phyloP scores from a whole-genome alignment of 2,113 vertebrate species.

The Columbina picui region DNA sequence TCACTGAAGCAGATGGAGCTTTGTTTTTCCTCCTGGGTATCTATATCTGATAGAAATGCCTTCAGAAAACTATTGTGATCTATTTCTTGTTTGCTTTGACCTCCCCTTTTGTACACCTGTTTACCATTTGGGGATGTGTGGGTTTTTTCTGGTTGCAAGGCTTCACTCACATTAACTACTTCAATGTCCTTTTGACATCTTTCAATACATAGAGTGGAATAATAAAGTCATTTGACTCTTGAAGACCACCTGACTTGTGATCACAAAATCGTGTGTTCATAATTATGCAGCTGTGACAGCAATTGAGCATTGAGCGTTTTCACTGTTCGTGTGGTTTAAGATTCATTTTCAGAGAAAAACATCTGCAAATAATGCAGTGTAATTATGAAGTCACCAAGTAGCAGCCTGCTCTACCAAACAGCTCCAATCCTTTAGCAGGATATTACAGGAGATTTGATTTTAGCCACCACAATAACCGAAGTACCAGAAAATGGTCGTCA shows the following conservation, averaged over 20 bases:
- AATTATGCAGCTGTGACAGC: not conserved
- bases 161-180: not conserved
- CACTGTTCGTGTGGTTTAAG: not conserved
- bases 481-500: not conserved
- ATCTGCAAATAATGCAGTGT: not conserved
- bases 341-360: not conserved
- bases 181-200: not conserved
- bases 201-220: not conserved
- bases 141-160: not conserved
- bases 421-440: not conserved
- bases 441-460: not conserved
- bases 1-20: not conserved
- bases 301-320: not conserved
- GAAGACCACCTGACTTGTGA: not conserved
- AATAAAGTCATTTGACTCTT: not conserved
- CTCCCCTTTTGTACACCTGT: not conserved
- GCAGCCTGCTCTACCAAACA: not conserved
- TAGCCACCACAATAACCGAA: not conserved
- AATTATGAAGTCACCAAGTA: not conserved
- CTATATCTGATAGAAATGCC: not conserved
- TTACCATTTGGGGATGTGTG: not conserved
- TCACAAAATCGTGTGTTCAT: not conserved
- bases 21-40: not conserved
- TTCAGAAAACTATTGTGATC: not conserved
- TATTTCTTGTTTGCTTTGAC: not conserved